phyloP scores from a whole-genome alignment of 2,888 invertebrate genomes.

The Limnephilus auricula region DNA sequence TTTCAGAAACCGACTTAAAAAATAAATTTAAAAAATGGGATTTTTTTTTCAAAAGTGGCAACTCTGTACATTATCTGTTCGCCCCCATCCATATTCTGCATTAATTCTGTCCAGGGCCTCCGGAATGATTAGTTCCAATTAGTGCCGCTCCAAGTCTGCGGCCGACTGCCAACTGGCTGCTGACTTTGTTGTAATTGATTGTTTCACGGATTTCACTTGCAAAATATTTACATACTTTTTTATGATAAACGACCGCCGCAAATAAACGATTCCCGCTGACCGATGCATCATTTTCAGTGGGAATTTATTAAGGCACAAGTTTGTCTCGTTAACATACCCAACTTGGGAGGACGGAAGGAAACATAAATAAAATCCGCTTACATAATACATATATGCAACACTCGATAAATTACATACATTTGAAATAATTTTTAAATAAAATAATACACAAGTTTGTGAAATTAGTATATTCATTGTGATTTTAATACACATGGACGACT shows the following conservation, averaged over 20 bases:
- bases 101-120: neutral
- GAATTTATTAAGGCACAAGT: neutral
- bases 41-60: neutral
- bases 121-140: constrained; percentile 17
- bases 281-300: constrained; percentile 15
- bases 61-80: neutral
- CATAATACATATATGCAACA: no score
- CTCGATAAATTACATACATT: no score
- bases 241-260: constrained; percentile 21
- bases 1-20: neutral
- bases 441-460: no score
- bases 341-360: neutral
- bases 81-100: neutral
- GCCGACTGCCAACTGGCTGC: neutral
- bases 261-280: neutral
- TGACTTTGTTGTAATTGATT: neutral
- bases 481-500: no score
- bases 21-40: no score
- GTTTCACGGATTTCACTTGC: constrained; percentile 34
- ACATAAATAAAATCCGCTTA: neutral
- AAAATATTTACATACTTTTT: constrained; percentile 32
- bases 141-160: constrained; percentile 4
- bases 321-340: constrained; percentile 15
- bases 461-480: no score
- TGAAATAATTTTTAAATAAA: no score